Evolutionary conservation across 2,888 invertebrate genomes (phyloP).

Genomic region (Eupithecia dodoneata): DNA sequence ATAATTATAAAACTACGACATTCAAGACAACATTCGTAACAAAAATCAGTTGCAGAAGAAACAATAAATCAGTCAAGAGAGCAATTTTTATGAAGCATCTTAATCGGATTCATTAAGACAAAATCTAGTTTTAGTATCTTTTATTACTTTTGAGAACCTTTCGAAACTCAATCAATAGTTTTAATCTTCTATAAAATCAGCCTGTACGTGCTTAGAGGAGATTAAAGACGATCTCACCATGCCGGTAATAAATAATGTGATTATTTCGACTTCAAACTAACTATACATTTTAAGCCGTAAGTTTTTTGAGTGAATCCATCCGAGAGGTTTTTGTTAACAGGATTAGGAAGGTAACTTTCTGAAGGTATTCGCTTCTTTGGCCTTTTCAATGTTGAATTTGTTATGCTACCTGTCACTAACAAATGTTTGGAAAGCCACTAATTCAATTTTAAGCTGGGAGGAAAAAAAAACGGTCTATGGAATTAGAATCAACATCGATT

Average conservation of each 20-base stretch:
- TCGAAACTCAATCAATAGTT: constrained; percentile 72
- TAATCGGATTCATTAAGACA: constrained; percentile 59
- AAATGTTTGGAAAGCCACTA: constrained; percentile 37
- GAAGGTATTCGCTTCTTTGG: constrained; percentile 25
- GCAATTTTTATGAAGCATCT: background rate
- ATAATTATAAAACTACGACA: constrained; percentile 35
- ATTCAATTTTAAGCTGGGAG: constrained; percentile 38
- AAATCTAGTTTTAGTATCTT: constrained; percentile 58
- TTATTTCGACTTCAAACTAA: constrained; percentile 78
- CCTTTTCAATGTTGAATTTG: constrained; percentile 40
- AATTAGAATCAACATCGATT: constrained; percentile 23
- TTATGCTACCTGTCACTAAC: constrained; percentile 48
- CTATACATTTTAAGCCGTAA: constrained; percentile 62
- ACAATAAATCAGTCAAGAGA: constrained; percentile 48
- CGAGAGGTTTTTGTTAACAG: constrained; percentile 67
- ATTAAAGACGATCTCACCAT: constrained; percentile 76
- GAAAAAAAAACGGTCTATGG: constrained; percentile 25
- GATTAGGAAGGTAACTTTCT: constrained; percentile 59
- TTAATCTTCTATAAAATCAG: constrained; percentile 79
- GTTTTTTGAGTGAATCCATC: constrained; percentile 69
- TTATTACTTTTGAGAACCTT: constrained; percentile 66
- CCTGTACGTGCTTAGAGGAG: constrained; percentile 73
- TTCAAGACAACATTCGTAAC: constrained; percentile 14
- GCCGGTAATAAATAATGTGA: constrained; percentile 80
- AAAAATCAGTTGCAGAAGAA: constrained; percentile 15